Base-by-base conservation (phyloP, 2,888 invertebrate genomes). In the Opisthograptis luteolata region DNA sequence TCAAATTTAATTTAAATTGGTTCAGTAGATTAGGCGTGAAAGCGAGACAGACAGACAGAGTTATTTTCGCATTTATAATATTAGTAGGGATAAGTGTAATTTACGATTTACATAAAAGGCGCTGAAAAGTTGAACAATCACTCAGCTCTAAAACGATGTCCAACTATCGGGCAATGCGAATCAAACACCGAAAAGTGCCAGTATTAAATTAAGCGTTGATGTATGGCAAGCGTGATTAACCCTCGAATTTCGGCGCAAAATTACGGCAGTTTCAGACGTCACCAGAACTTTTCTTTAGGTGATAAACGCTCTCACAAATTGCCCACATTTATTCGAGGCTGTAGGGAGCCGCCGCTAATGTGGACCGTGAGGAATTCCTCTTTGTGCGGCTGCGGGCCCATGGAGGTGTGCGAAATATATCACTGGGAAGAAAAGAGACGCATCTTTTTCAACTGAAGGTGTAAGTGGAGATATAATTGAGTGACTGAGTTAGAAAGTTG, bases 231-330 rank as follows among this genome's bases (percentile, higher is more conserved):
- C 74, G 80, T 81, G 84, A 85, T 84, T 83, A 87, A 85, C 84
- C 83, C 83, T 77, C 78, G 76, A 77, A 80, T 77, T 81, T 81
- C 75, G 73, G 70, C 66, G 70, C 68, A 63, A 78, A 84, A 85
- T 86, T 85, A 81, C 84, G 76, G 73, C 84, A 80, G 84, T 84
- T 83, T 74, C 76, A 78, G 75, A 76, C 81, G 83, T 81, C 84
- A 76, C 79, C 79, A 74, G 81, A 85, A 87, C 86, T 85, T 87
- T 88, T 87, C 85, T 87, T 85, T 85, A 80, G 79, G 86, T 87
- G 87, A 87, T 87, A 85, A 86, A 87, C 85, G 86, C 68, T 80
- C 79, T 81, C 84, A 75, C 84, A 87, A 87, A 87, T 87, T 85
- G 81, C 85, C 76, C 76, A 78, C 87, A 87, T 86, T 87, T 86